Evolutionary conservation across 1,140 invertebrate species (phyloP).

Genomic region (Drosophila tropicalis): DNA sequence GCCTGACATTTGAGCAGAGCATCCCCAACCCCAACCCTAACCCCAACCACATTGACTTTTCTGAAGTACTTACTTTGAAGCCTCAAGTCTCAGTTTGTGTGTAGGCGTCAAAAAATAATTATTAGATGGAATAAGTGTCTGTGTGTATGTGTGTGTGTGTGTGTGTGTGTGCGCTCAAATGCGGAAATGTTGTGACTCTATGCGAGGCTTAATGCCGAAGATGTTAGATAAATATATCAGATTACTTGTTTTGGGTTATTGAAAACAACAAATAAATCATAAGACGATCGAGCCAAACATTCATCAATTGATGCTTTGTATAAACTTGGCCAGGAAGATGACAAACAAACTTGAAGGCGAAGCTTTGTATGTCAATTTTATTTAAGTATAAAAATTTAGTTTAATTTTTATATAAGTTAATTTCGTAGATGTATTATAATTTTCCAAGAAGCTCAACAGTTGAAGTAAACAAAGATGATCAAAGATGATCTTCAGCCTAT

Average conservation of each 20-base stretch:
- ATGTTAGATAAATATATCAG: conserved; percentile 79
- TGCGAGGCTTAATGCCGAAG: conserved; percentile 69
- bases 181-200: conserved; percentile 67
- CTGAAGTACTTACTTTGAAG: conserved; percentile 24
- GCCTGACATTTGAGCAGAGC: conserved; percentile 74
- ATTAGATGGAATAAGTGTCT: conserved; percentile 57
- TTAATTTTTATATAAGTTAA: neutral
- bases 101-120: conserved; percentile 78
- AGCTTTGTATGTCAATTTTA: neutral
- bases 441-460: no score
- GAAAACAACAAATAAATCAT: conserved; percentile 32
- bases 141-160: neutral
- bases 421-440: no score
- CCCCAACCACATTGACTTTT: conserved; percentile 30
- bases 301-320: neutral
- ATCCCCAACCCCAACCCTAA: conserved; percentile 36
- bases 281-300: conserved; percentile 8
- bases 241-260: conserved; percentile 64
- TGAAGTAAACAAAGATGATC: no score
- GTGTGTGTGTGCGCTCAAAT: conserved; percentile 43
- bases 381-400: neutral
- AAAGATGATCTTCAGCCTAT: no score
- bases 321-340: neutral
- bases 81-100: conserved; percentile 33
- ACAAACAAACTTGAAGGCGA: conserved; percentile 1